Evolutionary conservation across 2,113 vertebrate genomes (phyloP), one percentile per base, ranked within the genome.

Genomic region (Clupea harengus): DNA sequence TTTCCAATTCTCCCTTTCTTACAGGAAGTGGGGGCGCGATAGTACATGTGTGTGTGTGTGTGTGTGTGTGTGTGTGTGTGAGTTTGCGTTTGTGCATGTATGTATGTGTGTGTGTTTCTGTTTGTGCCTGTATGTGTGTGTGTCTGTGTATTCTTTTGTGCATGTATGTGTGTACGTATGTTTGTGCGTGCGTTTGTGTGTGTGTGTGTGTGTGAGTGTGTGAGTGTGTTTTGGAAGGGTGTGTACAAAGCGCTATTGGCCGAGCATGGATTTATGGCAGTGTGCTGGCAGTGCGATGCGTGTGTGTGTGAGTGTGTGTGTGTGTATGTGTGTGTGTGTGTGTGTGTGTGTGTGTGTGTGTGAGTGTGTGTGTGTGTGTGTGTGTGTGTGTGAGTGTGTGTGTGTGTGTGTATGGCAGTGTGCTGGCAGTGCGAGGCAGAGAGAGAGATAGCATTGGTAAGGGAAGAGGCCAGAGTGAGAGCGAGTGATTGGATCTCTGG

Each of bases 1-100:
- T 90, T 89, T 89, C 89, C 82, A 85, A 82, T 85, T 86, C 84
- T 83, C 52, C 28, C 81, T 82, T 84, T 67, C 81, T 85, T 52
- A 22, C 85, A 57, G 64, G 82, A 75, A 75, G 3, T 57, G 49
- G 7, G 67, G 6, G 25, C 28, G 22, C 45, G 39, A 57, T 75
- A 32, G 54, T 82, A 17, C 0, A 64, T 81, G 47, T 81, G 20
- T 64, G 60, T 64, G 60, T 64, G 60, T 64, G 60, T 64, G 60
- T 64, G 60, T 64, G 60, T 64, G 20, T 64, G 20, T 64, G n/a
- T n/a, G n/a, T n/a, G n/a, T n/a, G n/a, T n/a, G n/a, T n/a, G n/a
- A n/a, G n/a, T n/a, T n/a, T n/a, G n/a, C n/a, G n/a, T n/a, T n/a
- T n/a, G n/a, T n/a, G n/a, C n/a, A n/a, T n/a, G n/a, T n/a, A n/a